Base-by-base conservation (phyloP, 2,113 vertebrate genomes). In the Heteronetta atricapilla region DNA sequence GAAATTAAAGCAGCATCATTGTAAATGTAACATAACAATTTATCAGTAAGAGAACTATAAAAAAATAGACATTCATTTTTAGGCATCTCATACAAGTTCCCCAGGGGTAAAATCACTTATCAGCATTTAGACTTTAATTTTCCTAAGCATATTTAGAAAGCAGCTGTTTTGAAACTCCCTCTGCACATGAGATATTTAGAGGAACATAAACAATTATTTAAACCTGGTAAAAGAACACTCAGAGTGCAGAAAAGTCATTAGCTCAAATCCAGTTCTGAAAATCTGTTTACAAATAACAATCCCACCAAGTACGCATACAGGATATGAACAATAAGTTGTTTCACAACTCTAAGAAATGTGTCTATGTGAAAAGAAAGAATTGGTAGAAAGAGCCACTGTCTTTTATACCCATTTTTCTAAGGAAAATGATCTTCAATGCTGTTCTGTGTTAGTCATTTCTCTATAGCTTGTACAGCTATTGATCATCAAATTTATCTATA, bases 251-350 rank as follows among this genome's bases (percentile, higher is more conserved):
- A 85, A 86, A 94, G 40, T 88, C 48, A 73, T 69, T 73, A 79
- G 33, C 19, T 87, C 50, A 63, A 85, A 95, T 76, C 13, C 55
- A 89, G 19, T 62, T 86, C 36, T 88, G 64, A 85, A 82, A 94
- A 89, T 20, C 34, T 77, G 38, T 76, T 93, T 93, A 93, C 63
- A 91, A 82, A 63, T 83, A 72, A 76, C 20, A 80, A 8, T 88
- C 36, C 50, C 76, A 58, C 0, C 2, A 25, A 87, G 48, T 14
- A 58, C 29, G 73, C 50, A 64, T 31, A 77, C 14, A 82, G 75
- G 72, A 85, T 72, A 69, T 58, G 59, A 95, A 82, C 67, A 91
- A 11, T 50, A 88, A 77, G 4, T 74, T 69, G 28, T 80, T 83
- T 75, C 88, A 80, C 68, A 95, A 58, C 38, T 73, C 62, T 60